Percentiles rank a stretch among this genome's conserved stretches.
Evolutionary conservation across 2,113 vertebrate genomes (phyloP).

Genomic region (Paralichthys olivaceus): DNA sequence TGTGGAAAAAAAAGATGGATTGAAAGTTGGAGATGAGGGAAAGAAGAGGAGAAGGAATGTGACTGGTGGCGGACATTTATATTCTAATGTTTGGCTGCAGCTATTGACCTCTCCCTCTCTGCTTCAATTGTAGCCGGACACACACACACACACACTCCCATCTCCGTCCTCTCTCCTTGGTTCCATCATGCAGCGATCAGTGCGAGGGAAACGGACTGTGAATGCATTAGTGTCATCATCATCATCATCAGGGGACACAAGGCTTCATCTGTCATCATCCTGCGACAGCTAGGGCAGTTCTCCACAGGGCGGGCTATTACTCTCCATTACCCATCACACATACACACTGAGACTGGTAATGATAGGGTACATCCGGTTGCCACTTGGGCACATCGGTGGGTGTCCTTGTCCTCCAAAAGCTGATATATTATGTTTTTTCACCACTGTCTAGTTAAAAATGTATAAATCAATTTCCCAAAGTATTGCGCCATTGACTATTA

Average conservation of each 20-base stretch:
- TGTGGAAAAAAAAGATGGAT: constrained; percentile 38
- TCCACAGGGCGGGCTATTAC: constrained; percentile 60
- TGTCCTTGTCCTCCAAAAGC: constrained; percentile 43
- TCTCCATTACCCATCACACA: constrained; percentile 58
- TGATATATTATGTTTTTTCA: constrained; percentile 64
- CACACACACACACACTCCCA: not conserved
- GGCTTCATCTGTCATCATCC: constrained; percentile 73
- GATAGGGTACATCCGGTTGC: constrained; percentile 10
- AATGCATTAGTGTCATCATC: constrained; percentile 75
- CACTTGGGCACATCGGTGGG: constrained; percentile 15
- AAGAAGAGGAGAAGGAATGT: constrained; percentile 7
- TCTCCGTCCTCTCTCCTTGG: constrained; percentile 8
- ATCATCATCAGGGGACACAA: constrained; percentile 66
- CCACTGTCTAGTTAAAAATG: constrained; percentile 72
- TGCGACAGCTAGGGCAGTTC: constrained; percentile 59
- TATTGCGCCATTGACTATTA: constrained; percentile 39
- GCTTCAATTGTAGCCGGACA: constrained; percentile 9
- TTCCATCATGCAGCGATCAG: constrained; percentile 57
- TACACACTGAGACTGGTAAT: constrained; percentile 35
- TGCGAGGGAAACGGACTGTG: constrained; percentile 65
- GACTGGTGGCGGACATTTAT: constrained; percentile 38
- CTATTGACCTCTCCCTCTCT: constrained; percentile 53
- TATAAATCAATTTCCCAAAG: constrained; percentile 71
- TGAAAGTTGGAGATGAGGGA: constrained; percentile 20
- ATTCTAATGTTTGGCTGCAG: constrained; percentile 56